Percentiles rank a stretch among this genome's conserved stretches.
Conservation (phyloP, 2,888 invertebrate species). For the Trachelus tabidus region DNA sequence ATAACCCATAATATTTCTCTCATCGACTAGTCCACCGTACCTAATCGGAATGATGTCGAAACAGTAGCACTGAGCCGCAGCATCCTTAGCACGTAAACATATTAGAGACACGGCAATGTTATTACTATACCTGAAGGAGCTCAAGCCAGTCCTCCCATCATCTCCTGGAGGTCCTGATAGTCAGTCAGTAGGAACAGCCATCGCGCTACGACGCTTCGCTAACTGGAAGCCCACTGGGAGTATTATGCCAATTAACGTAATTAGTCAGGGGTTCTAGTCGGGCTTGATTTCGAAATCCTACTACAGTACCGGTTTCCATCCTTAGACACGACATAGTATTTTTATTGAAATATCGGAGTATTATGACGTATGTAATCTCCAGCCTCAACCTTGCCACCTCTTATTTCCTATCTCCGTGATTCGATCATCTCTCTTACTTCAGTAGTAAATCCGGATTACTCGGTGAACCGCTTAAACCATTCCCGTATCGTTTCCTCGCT, state of each 20-base stretch:
- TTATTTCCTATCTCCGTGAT: neutral
- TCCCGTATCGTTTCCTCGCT: neutral
- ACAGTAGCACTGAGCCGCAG: constrained; percentile 11
- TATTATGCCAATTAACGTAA: constrained; percentile 56
- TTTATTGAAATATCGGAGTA: too few relatives aligned
- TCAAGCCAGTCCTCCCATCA: constrained; percentile 7
- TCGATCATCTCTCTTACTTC: neutral
- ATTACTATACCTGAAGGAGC: constrained; percentile 22
- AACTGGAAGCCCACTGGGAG: constrained; percentile 43
- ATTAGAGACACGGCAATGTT: constrained; percentile 26
- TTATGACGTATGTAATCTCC: too few relatives aligned
- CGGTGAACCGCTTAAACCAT: constrained; percentile 33
- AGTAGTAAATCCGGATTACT: constrained; percentile 39
- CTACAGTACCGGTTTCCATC: too few relatives aligned
- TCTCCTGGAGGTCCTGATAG: constrained; percentile 4
- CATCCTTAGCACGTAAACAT: constrained; percentile 30
- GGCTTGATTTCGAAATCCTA: constrained; percentile 35
- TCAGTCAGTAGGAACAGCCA: constrained; percentile 16
- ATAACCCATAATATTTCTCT: neutral
- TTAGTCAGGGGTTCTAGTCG: constrained; percentile 40
- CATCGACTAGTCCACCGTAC: neutral
- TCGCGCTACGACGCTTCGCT: constrained; percentile 16
- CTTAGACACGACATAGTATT: too few relatives aligned
- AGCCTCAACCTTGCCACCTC: neutral
- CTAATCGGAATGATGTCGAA: too few relatives aligned